phyloP scores from a whole-genome alignment of 1,140 invertebrate genomes.

The Bacillus rossius region DNA sequence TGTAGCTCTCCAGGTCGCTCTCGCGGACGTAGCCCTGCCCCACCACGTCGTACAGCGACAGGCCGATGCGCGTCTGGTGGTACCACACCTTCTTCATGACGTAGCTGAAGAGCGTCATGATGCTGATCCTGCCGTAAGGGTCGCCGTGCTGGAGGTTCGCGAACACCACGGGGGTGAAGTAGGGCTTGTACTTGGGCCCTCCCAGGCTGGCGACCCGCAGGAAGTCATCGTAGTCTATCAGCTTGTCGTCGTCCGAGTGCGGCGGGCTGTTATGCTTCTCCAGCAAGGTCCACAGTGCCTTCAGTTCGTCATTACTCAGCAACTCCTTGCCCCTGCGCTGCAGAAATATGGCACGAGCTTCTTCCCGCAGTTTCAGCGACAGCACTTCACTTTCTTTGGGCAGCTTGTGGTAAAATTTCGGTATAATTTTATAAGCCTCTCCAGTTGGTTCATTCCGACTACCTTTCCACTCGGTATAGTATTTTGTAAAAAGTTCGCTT shows the following conservation, averaged over 20 bases:
- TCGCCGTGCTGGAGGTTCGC: slow-evolving; percentile 80
- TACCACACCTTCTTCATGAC: slow-evolving; percentile 93
- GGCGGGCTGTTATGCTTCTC: slow-evolving; percentile 73
- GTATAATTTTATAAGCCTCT: neutral
- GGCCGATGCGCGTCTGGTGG: slow-evolving; percentile 86
- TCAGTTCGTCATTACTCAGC: slow-evolving; percentile 81
- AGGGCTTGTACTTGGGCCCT: slow-evolving; percentile 67
- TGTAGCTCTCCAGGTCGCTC: slow-evolving; percentile 93
- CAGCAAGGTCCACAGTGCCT: slow-evolving; percentile 75
- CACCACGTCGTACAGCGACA: slow-evolving; percentile 88
- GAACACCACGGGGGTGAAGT: slow-evolving; percentile 81
- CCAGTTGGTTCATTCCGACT: neutral
- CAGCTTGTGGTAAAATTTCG: neutral
- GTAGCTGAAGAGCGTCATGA: slow-evolving; percentile 88
- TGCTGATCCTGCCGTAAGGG: slow-evolving; percentile 72
- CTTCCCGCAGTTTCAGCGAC: slow-evolving; percentile 75
- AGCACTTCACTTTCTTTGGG: slow-evolving; percentile 63
- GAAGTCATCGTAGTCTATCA: slow-evolving; percentile 83
- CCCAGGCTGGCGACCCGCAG: slow-evolving; percentile 64
- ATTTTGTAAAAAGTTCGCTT: slow-evolving; percentile 3
- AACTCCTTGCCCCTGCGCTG: slow-evolving; percentile 77
- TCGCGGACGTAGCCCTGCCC: slow-evolving; percentile 90
- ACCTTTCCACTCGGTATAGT: neutral
- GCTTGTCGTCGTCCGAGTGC: slow-evolving; percentile 65
- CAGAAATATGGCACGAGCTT: slow-evolving; percentile 78